Base-by-base conservation (phyloP, 2,113 vertebrate genomes). In the Cryptomyrus ogoouensis region DNA sequence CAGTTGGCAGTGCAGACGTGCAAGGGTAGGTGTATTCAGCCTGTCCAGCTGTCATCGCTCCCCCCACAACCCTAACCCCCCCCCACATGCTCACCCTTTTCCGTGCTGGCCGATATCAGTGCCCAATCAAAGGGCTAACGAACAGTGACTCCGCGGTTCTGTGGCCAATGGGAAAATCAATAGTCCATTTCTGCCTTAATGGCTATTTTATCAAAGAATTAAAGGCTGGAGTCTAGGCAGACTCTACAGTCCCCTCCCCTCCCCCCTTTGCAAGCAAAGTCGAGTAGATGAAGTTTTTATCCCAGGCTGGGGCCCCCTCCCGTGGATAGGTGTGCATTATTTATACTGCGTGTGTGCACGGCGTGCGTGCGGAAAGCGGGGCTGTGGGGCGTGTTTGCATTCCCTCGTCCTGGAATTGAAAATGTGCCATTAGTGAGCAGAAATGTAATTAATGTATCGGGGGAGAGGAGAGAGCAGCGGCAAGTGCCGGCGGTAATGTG, bases 401-500 rank as follows among this genome's bases (percentile, higher is more conserved):
- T 94, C 91, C 90, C 89, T 92, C 88, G 88, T 89, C 91, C 62
- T 87, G 50, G 88, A 90, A 90, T 90, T 87, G 91, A 87, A 53
- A 92, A 92, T 93, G 90, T 90, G 92, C 89, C 88, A 91, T 94
- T 93, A 93, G 91, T 88, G 77, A 91, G 91, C 89, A 92, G 91
- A 92, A 93, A 92, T 91, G 92, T 94, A 95, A 95, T 94, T 94
- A 95, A 94, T 93, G 89, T 88, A 91, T 92, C 92, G 91, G 90
- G 66, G 58, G 91, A 93, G 88, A 90, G 89, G 91, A 87, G 58
- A 88, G 89, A 92, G 91, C 92, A 91, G 90, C 89, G 90, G 93
- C 92, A 93, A 94, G 94, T 91, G 88, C 93, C 93, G 89, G 90
- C 91, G 88, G 93, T 95, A 95, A 95, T 95, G 94, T 93, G 94